A percentile compares a stretch with the other conserved stretches of the same genome.
Conservation (phyloP, 2,888 invertebrate genomes). For the Epinotia demarniana region DNA sequence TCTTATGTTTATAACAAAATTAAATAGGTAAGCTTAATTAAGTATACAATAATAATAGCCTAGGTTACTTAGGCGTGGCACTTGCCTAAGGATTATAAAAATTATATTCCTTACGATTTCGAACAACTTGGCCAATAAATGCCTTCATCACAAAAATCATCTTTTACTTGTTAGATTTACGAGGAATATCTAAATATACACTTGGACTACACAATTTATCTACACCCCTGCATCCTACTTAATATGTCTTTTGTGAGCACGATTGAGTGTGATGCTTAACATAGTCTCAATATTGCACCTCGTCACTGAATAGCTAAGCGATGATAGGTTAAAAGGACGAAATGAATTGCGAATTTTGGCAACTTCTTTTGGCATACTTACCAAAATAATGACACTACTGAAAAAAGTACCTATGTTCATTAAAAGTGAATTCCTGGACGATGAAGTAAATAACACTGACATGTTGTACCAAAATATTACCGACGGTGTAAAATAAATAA, state of each 20-base stretch:
- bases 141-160: slow-evolving; percentile 77
- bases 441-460: slow-evolving; percentile 45
- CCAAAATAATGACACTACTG: slow-evolving; percentile 65
- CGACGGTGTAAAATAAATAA: slow-evolving; percentile 50
- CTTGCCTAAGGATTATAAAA: slow-evolving; percentile 78
- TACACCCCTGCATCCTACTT: slow-evolving; percentile 62
- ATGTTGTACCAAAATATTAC: slow-evolving; percentile 46
- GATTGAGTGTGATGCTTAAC: slow-evolving; percentile 56
- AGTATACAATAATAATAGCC: slow-evolving; percentile 68
- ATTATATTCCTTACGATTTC: slow-evolving; percentile 72
- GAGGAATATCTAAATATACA: slow-evolving; percentile 53
- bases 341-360: slow-evolving; percentile 72
- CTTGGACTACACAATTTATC: slow-evolving; percentile 60
- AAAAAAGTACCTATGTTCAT: neutral
- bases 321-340: slow-evolving; percentile 62
- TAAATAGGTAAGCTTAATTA: slow-evolving; percentile 74
- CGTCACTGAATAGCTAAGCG: slow-evolving; percentile 52
- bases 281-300: slow-evolving; percentile 16
- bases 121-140: slow-evolving; percentile 79
- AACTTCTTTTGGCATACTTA: slow-evolving; percentile 78
- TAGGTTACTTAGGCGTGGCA: slow-evolving; percentile 80
- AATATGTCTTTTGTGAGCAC: slow-evolving; percentile 82
- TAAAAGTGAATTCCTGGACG: neutral
- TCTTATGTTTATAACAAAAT: slow-evolving; percentile 77
- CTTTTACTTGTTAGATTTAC: slow-evolving; percentile 46